A percentile compares a stretch with the other conserved stretches of the same genome.
Conservation (phyloP, 1,140 invertebrate species). For the Nomia melanderi region DNA sequence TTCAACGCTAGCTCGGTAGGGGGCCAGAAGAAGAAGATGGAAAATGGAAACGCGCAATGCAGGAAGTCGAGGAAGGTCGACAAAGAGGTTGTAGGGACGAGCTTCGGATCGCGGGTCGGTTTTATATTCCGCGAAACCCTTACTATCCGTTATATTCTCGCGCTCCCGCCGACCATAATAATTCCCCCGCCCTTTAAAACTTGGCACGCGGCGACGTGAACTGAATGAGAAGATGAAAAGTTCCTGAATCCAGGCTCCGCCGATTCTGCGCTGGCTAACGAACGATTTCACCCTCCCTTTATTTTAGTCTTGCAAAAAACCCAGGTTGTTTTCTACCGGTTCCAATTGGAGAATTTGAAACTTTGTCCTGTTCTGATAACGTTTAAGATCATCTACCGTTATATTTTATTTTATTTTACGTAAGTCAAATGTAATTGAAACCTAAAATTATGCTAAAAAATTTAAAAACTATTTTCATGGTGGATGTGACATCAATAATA, state of each 20-base stretch:
- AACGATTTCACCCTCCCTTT: not conserved
- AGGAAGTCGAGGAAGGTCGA: slow-evolving; percentile 16
- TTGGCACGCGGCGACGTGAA: slow-evolving; percentile 1
- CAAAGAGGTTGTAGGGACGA: not conserved
- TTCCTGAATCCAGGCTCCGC: no score
- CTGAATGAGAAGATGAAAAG: not conserved
- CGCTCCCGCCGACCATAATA: not conserved
- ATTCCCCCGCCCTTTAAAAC: slow-evolving; percentile 23
- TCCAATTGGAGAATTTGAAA: no score
- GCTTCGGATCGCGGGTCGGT: not conserved
- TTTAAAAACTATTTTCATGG: no score
- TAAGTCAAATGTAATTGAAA: no score
- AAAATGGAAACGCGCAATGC: slow-evolving; percentile 22
- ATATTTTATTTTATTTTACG: no score
- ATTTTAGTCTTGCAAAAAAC: not conserved
- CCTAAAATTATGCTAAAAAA: no score
- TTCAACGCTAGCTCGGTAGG: not conserved
- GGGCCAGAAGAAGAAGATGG: not conserved
- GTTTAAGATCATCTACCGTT: no score
- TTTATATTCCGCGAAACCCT: slow-evolving; percentile 44
- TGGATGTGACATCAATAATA: no score
- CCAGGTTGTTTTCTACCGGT: no score
- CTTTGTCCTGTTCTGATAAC: no score
- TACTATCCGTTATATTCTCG: slow-evolving; percentile 26
- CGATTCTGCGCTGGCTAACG: not conserved